Percentiles rank a stretch among this genome's conserved stretches.
Evolutionary conservation across 2,113 vertebrate genomes (phyloP).

Genomic region (Manacus vitellinus): DNA sequence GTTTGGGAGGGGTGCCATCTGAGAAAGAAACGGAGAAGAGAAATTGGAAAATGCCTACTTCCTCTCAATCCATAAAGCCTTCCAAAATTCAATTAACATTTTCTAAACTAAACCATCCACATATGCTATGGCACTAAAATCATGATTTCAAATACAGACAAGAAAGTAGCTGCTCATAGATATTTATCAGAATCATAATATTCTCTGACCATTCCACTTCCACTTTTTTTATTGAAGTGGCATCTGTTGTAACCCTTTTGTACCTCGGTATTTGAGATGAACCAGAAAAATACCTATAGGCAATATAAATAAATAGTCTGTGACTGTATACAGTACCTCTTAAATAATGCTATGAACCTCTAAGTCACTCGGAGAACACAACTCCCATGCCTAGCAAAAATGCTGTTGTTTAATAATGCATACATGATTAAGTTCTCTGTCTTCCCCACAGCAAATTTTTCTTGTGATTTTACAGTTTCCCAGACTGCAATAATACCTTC

Average conservation of each 20-base stretch:
- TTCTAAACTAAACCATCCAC: constrained; percentile 49
- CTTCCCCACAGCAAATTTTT: neutral
- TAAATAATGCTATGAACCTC: neutral
- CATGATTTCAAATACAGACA: neutral
- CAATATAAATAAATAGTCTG: neutral
- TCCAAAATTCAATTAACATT: constrained; percentile 63
- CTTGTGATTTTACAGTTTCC: neutral
- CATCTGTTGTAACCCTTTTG: neutral
- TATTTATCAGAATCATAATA: constrained; percentile 5
- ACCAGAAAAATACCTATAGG: neutral
- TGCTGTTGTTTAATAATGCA: neutral
- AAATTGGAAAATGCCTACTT: constrained; percentile 56
- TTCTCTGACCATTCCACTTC: neutral
- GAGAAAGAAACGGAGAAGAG: neutral
- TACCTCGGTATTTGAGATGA: neutral
- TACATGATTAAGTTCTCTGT: neutral
- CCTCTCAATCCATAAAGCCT: constrained; percentile 35
- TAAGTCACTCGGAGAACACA: neutral
- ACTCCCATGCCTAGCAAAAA: neutral
- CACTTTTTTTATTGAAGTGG: neutral
- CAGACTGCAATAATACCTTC: neutral
- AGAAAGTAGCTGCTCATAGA: neutral
- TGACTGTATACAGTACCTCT: neutral
- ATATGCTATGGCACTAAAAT: neutral
- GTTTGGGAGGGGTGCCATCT: constrained; percentile 37